A percentile compares a stretch with the other conserved stretches of the same genome.
Evolutionary conservation across 1,140 invertebrate species (phyloP).

Genomic region (Eufriesea mexicana): DNA sequence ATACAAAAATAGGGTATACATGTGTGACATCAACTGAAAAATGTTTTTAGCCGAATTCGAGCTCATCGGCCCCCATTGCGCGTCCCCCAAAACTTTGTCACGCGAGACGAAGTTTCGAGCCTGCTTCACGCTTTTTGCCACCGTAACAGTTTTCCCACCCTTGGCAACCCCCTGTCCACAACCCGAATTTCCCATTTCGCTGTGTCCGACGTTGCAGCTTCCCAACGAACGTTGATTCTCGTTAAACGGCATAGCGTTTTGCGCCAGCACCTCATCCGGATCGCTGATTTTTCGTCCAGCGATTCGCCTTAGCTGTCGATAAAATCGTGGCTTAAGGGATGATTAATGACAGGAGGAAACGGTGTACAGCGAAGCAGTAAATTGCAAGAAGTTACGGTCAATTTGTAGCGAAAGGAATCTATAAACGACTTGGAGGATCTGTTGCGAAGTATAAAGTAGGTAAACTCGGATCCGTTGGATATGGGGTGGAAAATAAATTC

Average conservation of each 20-base stretch:
- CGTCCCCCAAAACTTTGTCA: conserved; percentile 41
- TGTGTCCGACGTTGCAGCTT: background rate
- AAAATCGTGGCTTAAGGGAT: background rate
- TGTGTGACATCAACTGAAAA: no score
- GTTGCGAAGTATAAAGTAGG: background rate
- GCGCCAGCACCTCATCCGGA: background rate
- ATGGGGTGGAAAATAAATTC: background rate
- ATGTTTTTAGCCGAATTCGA: no score
- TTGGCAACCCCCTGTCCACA: background rate
- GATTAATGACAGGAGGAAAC: conserved; percentile 5
- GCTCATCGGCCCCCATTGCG: no score
- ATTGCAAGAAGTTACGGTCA: background rate
- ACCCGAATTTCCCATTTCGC: conserved; percentile 12
- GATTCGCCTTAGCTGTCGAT: background rate
- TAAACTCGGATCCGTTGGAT: background rate
- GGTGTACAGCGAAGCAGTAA: background rate
- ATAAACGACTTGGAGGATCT: background rate
- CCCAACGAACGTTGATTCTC: conserved; percentile 6
- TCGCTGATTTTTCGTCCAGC: background rate
- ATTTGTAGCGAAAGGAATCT: background rate
- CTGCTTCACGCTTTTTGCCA: conserved; percentile 48
- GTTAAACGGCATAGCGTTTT: conserved; percentile 20
- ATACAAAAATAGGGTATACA: no score
- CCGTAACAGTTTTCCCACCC: background rate
- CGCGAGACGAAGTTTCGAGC: conserved; percentile 51